Base-by-base conservation (phyloP, 2,797 vertebrate genomes). In the Sphenodon punctatus region DNA sequence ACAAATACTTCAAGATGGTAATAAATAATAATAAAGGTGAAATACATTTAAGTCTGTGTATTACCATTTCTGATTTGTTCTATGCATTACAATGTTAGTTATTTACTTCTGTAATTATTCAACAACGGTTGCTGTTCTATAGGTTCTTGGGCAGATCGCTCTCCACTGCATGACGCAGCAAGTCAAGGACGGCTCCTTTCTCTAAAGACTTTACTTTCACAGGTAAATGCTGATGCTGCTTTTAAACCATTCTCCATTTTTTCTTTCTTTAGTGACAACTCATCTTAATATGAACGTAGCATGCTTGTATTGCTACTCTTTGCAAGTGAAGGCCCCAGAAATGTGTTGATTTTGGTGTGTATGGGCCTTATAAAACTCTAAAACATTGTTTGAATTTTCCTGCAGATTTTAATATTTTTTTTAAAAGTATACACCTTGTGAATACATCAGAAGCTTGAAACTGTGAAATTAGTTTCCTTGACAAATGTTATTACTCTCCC, bases 91-190 rank as follows among this genome's bases (percentile, higher is more conserved):
- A 65, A 80, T 69, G 5, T 20, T 34, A 27, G 73, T 66, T 15
- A 75, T 34, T 71, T 41, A 77, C 80, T 75, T 14, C 7, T 46
- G 12, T 66, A 60, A 49, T 61, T 46, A 84, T 71, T 89, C 49
- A 82, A 77, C 61, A 61, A 69, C 75, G 87, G 46, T 75, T 89
- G 43, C 85, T 92, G 9, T 90, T 92, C 4, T 48, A 14, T 93
- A 99, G 98, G 97, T 79, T 98, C 98, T 70, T 99, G 98, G 98
- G 97, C 97, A 32, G 98, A 99, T 92, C 96, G 98, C 53, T 98
- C 98, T 11, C 97, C 98, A 53, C 95, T 99, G 7, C 98, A 99
- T 42, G 98, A 99, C 73, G 98, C 98, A 78, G 98, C 98, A 60
- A 95, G 97, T 84, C 98, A 99, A 87, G 98, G 98, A 59, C 97